phyloP scores from a whole-genome alignment of 2,888 invertebrate genomes.

The Entomobrya proxima region DNA sequence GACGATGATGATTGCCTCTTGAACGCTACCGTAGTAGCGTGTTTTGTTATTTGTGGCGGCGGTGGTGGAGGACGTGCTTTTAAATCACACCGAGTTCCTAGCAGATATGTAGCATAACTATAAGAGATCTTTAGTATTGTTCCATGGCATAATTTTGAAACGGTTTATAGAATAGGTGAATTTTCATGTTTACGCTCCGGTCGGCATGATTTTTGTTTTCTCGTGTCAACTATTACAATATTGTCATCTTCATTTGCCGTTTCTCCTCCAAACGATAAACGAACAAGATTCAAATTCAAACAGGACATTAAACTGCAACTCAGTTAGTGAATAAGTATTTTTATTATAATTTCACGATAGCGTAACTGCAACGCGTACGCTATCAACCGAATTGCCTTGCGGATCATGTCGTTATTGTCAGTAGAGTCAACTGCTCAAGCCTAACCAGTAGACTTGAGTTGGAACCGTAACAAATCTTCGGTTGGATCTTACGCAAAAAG shows the following conservation, averaged over 20 bases:
- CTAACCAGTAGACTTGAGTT: constrained; percentile 20
- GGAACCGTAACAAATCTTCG: constrained; percentile 52
- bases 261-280: background rate
- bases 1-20: background rate
- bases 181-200: constrained; percentile 31
- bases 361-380: background rate
- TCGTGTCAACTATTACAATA: background rate
- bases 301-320: constrained; percentile 15
- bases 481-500: constrained; percentile 28
- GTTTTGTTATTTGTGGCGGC: background rate
- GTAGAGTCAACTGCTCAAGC: constrained; percentile 44
- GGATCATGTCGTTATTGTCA: constrained; percentile 22
- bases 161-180: constrained; percentile 60
- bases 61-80: constrained; percentile 40
- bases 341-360: background rate
- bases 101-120: background rate
- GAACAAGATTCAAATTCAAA: background rate
- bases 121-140: constrained; percentile 58
- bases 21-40: background rate
- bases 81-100: background rate
- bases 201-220: background rate
- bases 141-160: constrained; percentile 57
- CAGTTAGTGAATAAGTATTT: too few relatives aligned
- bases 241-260: constrained; percentile 1
- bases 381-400: constrained; percentile 2